A percentile compares a stretch with the other conserved stretches of the same genome.
Conservation (phyloP, 2,113 vertebrate genomes). For the Crypturellus undulatus region DNA sequence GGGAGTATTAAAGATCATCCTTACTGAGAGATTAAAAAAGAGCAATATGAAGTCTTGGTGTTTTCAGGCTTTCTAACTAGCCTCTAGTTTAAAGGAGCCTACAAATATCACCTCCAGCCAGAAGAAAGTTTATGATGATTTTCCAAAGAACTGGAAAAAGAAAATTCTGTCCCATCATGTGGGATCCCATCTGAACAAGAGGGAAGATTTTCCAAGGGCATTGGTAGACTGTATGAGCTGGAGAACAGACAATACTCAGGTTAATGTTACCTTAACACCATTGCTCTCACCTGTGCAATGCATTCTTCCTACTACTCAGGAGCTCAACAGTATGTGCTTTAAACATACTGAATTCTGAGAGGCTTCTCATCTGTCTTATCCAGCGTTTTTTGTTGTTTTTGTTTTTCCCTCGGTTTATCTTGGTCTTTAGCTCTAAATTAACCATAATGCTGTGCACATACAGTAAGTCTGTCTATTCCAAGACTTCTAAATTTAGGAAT, state of each 20-base stretch:
- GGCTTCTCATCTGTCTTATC: not conserved
- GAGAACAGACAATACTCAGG: not conserved
- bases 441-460: not conserved
- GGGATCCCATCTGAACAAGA: not conserved
- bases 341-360: not conserved
- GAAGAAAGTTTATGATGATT: not conserved
- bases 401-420: not conserved
- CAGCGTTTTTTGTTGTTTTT: not conserved
- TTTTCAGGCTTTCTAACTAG: not conserved
- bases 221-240: not conserved
- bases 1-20: not conserved
- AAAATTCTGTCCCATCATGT: not conserved
- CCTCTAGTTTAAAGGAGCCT: not conserved
- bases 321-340: not conserved
- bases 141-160: not conserved
- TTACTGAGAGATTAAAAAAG: not conserved
- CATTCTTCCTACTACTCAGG: not conserved
- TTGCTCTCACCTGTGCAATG: not conserved
- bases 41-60: fast-evolving
- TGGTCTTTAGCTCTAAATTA: not conserved
- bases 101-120: not conserved
- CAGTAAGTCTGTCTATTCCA: fast-evolving
- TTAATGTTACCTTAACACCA: not conserved
- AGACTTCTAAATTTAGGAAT: not conserved
- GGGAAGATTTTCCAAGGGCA: not conserved